Conservation (phyloP, 2,113 vertebrate species). For the Esox niger region DNA sequence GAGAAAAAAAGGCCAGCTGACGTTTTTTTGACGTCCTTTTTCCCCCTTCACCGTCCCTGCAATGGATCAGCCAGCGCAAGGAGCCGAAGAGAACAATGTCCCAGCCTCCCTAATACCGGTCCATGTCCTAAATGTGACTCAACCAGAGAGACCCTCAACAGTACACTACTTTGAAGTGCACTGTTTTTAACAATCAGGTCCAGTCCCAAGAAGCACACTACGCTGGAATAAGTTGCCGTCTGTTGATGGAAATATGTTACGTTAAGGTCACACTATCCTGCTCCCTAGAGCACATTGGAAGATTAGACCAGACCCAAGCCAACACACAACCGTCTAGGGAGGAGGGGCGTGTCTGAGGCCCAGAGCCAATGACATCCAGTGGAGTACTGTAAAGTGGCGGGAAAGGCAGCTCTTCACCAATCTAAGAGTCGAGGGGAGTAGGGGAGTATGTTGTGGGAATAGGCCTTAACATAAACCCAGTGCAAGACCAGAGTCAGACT, state of each 20-base stretch:
- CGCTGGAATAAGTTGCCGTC: no score
- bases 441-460: not conserved
- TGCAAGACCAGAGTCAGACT: no score
- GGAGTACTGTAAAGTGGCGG: slow-evolving; percentile 39
- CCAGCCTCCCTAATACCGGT: not conserved
- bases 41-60: not conserved
- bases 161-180: no score
- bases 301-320: slow-evolving; percentile 18
- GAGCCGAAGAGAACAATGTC: not conserved
- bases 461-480: not conserved
- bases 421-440: not conserved
- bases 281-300: not conserved
- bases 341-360: slow-evolving; percentile 36
- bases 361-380: slow-evolving; percentile 31
- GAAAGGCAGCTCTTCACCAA: not conserved
- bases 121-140: no score
- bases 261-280: not conserved
- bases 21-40: no score
- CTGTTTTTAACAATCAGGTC: no score
- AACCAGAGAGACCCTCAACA: no score
- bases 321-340: slow-evolving; percentile 30
- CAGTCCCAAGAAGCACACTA: no score
- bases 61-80: not conserved
- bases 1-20: not conserved
- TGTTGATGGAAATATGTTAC: not conserved